Evolutionary conservation across 2,113 vertebrate species (phyloP).

Genomic region (Boleophthalmus pectinirostris): DNA sequence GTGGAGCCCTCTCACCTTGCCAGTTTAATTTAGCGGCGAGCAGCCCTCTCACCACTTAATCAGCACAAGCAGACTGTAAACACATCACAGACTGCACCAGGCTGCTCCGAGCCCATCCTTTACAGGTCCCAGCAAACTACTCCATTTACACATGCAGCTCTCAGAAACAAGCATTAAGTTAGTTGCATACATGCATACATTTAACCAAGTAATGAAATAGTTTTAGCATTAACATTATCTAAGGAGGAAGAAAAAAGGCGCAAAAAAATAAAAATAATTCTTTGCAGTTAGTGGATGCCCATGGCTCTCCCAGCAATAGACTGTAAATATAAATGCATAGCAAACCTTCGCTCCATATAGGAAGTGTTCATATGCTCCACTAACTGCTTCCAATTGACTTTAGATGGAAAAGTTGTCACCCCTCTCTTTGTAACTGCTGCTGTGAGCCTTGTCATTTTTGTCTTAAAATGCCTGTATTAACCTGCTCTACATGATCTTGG

Average conservation of each 20-base stretch:
- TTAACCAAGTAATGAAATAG: background rate
- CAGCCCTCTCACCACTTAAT: slow-evolving; percentile 44
- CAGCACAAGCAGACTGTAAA: slow-evolving; percentile 48
- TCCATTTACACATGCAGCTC: slow-evolving; percentile 19
- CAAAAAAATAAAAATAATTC: background rate
- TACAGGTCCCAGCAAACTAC: slow-evolving; percentile 26
- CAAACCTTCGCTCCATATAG: too few species aligned
- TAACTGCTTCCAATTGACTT: too few species aligned
- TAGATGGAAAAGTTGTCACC: too few species aligned
- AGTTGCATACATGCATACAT: background rate
- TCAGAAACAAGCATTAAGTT: background rate
- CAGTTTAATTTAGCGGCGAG: slow-evolving; percentile 52
- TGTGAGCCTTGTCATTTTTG: too few species aligned
- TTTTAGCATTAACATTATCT: too few species aligned
- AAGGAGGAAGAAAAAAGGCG: too few species aligned
- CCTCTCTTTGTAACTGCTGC: too few species aligned
- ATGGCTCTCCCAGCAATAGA: too few species aligned
- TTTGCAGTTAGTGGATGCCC: background rate
- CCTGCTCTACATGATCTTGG: too few species aligned
- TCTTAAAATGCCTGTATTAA: too few species aligned
- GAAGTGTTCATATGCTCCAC: too few species aligned
- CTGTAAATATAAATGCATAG: too few species aligned
- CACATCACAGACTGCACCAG: slow-evolving; percentile 40
- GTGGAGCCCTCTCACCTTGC: slow-evolving; percentile 48
- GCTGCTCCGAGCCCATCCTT: slow-evolving; percentile 28